Evolutionary conservation across 2,888 invertebrate genomes (phyloP).

Genomic region (Acronicta leporina): DNA sequence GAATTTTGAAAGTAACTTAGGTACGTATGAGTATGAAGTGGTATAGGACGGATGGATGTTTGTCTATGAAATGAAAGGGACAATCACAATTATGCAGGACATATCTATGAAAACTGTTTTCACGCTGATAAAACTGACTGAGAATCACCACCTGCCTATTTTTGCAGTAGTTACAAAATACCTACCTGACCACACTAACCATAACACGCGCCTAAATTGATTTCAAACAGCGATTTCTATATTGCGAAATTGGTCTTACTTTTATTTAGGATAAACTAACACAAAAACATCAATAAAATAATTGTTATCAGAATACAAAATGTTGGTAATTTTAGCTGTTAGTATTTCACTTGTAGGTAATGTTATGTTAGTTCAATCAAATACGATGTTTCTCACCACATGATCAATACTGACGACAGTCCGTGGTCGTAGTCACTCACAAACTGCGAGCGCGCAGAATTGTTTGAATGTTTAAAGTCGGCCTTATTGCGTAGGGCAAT

Average conservation of each 20-base stretch:
- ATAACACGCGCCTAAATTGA: background rate
- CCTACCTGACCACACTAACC: background rate
- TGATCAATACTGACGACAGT: conserved; percentile 47
- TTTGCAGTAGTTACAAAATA: background rate
- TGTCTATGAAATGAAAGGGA: background rate
- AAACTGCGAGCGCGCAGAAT: conserved; percentile 47
- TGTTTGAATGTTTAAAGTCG: conserved; percentile 51
- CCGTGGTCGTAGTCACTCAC: conserved; percentile 50
- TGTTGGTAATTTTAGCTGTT: background rate
- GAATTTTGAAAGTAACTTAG: background rate
- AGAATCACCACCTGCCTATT: background rate
- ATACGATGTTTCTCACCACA: conserved; percentile 54
- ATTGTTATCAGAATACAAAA: background rate
- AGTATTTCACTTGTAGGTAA: conserved; percentile 16
- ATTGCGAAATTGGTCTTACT: background rate
- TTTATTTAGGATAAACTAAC: background rate
- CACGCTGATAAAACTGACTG: background rate
- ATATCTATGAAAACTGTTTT: too few species aligned
- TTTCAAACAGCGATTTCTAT: background rate
- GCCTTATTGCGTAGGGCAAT: conserved; percentile 42
- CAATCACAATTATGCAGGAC: too few species aligned
- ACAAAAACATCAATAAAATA: background rate
- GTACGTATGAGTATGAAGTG: too few species aligned
- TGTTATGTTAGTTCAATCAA: conserved; percentile 9
- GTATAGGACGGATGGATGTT: too few species aligned